Evolutionary conservation across 2,888 invertebrate genomes (phyloP).

Genomic region (Physocephala rufipes): DNA sequence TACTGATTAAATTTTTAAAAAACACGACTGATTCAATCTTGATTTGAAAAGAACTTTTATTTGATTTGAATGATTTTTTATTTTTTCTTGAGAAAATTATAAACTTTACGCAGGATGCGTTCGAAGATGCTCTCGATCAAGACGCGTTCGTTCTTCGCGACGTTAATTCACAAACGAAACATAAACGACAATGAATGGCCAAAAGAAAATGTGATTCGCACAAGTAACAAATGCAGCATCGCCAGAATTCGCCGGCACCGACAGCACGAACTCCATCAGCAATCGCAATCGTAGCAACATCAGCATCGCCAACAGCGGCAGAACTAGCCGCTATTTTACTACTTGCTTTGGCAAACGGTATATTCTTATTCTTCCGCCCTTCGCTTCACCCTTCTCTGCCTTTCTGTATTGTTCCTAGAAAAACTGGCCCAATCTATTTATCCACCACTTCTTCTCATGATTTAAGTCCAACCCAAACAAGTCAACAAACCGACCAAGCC

Average conservation of each 20-base stretch:
- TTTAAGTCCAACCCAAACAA: constrained; percentile 37
- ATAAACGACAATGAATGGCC: constrained; percentile 58
- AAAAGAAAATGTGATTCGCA: constrained; percentile 56
- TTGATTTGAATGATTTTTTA: neutral
- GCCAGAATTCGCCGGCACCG: constrained; percentile 30
- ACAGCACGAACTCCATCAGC: constrained; percentile 33
- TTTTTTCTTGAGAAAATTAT: neutral
- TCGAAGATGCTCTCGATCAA: constrained; percentile 4
- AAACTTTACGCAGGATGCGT: neutral
- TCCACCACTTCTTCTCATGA: constrained; percentile 31
- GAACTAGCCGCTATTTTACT: neutral
- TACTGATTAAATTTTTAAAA: neutral
- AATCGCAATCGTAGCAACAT: constrained; percentile 39
- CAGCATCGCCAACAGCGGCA: constrained; percentile 32
- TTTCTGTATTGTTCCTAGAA: constrained; percentile 1
- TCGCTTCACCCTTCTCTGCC: neutral
- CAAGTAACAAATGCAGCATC: constrained; percentile 44
- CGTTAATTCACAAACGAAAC: constrained; percentile 53
- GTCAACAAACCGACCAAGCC: no score
- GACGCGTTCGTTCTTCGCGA: constrained; percentile 38
- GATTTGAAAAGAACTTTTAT: neutral
- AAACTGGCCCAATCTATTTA: no score
- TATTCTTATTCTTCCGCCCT: neutral
- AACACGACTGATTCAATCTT: neutral
- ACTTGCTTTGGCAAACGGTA: constrained; percentile 4